Evolutionary conservation across 1,140 invertebrate genomes (phyloP).

Genomic region (Ooceraea biroi): DNA sequence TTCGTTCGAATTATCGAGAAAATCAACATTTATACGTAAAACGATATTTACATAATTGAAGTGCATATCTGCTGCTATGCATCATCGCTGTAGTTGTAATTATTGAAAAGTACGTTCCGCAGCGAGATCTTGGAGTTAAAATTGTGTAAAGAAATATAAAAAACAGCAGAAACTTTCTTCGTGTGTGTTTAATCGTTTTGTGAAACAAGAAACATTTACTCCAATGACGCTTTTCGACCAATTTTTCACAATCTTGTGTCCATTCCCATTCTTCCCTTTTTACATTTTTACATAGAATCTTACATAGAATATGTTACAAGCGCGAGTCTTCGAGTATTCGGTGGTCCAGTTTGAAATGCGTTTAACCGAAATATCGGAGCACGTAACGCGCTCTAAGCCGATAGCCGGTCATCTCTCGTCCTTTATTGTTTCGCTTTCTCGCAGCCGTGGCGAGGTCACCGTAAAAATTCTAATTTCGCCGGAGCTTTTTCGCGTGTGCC

Average conservation of each 20-base stretch:
- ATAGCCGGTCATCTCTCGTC: constrained; percentile 42
- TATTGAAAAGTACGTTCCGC: too few species aligned
- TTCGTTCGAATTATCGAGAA: neutral
- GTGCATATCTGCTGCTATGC: too few species aligned
- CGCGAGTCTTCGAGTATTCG: neutral
- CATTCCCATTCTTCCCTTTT: neutral
- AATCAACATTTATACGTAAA: neutral
- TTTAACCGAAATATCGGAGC: neutral
- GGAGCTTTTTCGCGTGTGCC: constrained; percentile 70
- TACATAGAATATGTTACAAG: neutral
- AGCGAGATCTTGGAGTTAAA: neutral
- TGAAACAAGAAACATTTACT: too few species aligned
- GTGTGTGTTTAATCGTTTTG: neutral
- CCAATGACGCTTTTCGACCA: too few species aligned
- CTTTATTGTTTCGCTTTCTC: constrained; percentile 67
- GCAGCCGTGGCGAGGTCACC: constrained; percentile 47
- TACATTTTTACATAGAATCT: neutral
- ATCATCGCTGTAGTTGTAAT: too few species aligned
- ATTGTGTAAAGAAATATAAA: neutral
- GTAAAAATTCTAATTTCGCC: constrained; percentile 77
- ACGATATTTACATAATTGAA: too few species aligned
- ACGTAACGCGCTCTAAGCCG: neutral
- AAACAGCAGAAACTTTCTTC: too few species aligned
- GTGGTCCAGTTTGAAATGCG: neutral
- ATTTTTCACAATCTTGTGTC: neutral